Conservation (phyloP, 1,140 invertebrate genomes). For the Cardiocondyla obscurior region DNA sequence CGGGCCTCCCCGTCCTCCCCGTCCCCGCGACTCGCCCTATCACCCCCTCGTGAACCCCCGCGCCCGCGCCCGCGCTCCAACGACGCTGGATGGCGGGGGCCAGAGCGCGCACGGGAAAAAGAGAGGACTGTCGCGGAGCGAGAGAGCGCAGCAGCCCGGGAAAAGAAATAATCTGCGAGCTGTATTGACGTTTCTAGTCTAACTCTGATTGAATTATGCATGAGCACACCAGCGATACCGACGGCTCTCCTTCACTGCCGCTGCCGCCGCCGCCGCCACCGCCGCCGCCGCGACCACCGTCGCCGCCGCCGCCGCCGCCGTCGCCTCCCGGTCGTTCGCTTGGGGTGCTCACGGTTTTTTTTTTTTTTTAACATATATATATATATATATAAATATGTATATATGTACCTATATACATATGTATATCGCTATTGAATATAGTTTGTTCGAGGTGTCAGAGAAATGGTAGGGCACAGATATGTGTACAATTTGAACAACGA, state of each 20-base stretch:
- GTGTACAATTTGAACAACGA: constrained; percentile 2
- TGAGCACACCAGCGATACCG: constrained; percentile 82
- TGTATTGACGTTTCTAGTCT: constrained; percentile 85
- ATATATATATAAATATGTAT: background rate
- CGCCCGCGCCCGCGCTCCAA: constrained; percentile 16
- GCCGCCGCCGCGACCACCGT: constrained; percentile 23
- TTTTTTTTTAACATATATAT: constrained; percentile 25
- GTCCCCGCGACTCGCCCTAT: constrained; percentile 11
- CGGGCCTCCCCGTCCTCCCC: constrained; percentile 5
- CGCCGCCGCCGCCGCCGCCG: constrained; percentile 34
- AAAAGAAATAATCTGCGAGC: constrained; percentile 85
- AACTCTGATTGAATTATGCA: constrained; percentile 85
- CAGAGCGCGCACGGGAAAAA: constrained; percentile 68
- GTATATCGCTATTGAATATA: constrained; percentile 28
- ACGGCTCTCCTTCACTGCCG: constrained; percentile 46
- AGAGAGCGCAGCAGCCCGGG: constrained; percentile 82
- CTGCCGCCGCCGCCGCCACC: constrained; percentile 69
- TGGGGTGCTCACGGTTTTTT: constrained; percentile 57
- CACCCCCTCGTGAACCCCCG: constrained; percentile 18
- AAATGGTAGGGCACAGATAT: constrained; percentile 20
- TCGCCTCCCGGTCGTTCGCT: constrained; percentile 54
- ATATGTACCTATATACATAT: background rate
- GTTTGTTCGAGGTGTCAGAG: constrained; percentile 28
- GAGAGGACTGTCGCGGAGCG: constrained; percentile 73
- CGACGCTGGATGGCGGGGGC: constrained; percentile 28